Evolutionary conservation across 1,140 invertebrate species (phyloP), one percentile per base, ranked within the genome.

Genomic region (Drosophila grimshawi): DNA sequence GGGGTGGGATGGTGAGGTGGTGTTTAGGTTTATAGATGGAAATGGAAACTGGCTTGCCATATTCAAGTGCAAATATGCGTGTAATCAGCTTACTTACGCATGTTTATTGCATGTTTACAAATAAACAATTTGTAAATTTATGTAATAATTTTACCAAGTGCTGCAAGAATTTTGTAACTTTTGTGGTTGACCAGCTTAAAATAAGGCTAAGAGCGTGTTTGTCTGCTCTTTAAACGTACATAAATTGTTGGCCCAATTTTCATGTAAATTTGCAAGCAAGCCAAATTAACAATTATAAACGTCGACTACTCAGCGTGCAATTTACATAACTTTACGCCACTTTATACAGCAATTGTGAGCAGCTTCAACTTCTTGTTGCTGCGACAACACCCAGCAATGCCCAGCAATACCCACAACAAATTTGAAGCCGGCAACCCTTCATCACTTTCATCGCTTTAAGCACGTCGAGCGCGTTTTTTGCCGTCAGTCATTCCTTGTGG

Each of bases 81-180:
- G 85, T 88, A 88, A 88, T 88, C 85, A 89, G 85, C 85, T 88
- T 88, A 88, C 74, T 88, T 85, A 81, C 80, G 85, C 85, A 78
- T 88, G 83, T 89, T 88, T 85, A 80, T 88, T 88, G 53, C 51
- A 65, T 64, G 37, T 60, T 75, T 62, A 76, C 65, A 62, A 49
- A 72, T 70, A 70, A 76, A 82, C 76, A 82, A 82, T 82, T 82
- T 82, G 32, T 35, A 60, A 70, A 75, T 63, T 53, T 59, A 67
- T 33, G 2, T 45, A 49, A 19, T 19, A 19, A 55, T 51, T 5
- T 33, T 33, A 3, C 2, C 6, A 33, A 33, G 5, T 33, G 5
- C 33, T 33, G 4, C 33, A 19, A 19, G 19, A 19, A 19, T 19
- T 19, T 19, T 19, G 19, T 19, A 43, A n/a, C 37, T 52, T 68